Percentiles rank a stretch among this genome's conserved stretches.
Conservation (phyloP, 2,113 vertebrate genomes). For the Syngnathus typhle region DNA sequence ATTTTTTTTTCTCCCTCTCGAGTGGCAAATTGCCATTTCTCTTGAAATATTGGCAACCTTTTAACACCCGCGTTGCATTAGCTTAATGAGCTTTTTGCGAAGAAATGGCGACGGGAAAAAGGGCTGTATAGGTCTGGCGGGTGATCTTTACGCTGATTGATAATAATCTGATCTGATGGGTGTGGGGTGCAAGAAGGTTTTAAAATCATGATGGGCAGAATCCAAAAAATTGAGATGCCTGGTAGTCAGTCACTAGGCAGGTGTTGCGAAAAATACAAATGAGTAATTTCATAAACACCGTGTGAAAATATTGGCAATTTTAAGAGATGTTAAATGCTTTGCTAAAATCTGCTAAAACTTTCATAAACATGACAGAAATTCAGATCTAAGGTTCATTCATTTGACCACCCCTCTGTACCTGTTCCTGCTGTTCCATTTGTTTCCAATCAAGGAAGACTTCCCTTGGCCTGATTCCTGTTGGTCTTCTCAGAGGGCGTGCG, state of each 20-base stretch:
- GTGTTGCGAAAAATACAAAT: neutral
- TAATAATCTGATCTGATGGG: constrained; percentile 34
- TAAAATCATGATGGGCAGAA: constrained; percentile 20
- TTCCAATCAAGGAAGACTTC: neutral
- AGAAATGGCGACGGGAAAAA: constrained; percentile 16
- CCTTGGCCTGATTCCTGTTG: neutral
- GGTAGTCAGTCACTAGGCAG: neutral
- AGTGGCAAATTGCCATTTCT: constrained; percentile 88
- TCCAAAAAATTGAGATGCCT: too few relatives aligned
- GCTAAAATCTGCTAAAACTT: neutral
- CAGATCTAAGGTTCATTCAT: neutral
- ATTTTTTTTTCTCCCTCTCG: constrained; percentile 68
- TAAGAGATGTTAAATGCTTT: neutral
- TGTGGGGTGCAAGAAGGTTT: constrained; percentile 20
- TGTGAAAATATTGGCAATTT: neutral
- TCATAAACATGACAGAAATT: too few relatives aligned
- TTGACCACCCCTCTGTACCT: too few relatives aligned
- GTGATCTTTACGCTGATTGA: constrained; percentile 49
- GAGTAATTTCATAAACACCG: neutral
- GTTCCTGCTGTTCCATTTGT: too few relatives aligned
- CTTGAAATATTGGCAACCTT: constrained; percentile 98
- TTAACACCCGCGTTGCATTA: constrained; percentile 89
- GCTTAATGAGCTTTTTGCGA: constrained; percentile 84
- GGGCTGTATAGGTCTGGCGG: constrained; percentile 16
- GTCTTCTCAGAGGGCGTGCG: constrained; percentile 1